phyloP scores from a whole-genome alignment of 2,888 invertebrate species.

The Phlogophora meticulosa region DNA sequence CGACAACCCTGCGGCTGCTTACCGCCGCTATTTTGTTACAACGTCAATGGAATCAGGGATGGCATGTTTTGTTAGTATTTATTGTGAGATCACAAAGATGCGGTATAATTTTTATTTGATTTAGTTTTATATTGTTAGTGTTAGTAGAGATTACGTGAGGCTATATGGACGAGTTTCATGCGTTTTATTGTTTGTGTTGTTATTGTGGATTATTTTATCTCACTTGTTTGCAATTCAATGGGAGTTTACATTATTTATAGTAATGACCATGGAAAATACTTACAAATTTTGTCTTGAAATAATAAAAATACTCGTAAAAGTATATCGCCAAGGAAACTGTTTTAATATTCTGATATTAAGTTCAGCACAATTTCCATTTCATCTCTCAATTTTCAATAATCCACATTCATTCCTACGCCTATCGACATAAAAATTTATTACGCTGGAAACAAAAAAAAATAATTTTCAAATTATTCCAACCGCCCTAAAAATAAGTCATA shows the following conservation, averaged over 20 bases:
- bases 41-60: conserved; percentile 50
- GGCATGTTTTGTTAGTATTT: conserved; percentile 33
- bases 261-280: background rate
- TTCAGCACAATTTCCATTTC: conserved; percentile 49
- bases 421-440: conserved; percentile 68
- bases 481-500: conserved; percentile 70
- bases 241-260: background rate
- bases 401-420: conserved; percentile 60
- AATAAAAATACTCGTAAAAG: conserved; percentile 18
- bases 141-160: too few relatives aligned
- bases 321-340: conserved; percentile 10
- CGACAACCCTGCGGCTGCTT: conserved; percentile 57
- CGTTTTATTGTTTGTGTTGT: conserved; percentile 5
- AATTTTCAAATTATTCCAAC: conserved; percentile 65
- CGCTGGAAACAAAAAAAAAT: conserved; percentile 63
- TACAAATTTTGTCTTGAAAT: conserved; percentile 14
- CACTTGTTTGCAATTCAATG: background rate
- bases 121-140: conserved; percentile 11
- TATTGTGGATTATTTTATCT: background rate
- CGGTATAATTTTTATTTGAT: conserved; percentile 42
- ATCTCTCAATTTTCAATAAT: conserved; percentile 60
- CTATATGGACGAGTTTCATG: too few relatives aligned
- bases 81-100: conserved; percentile 36
- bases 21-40: conserved; percentile 39
- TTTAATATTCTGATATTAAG: conserved; percentile 39